These are phyloP conservation scores for Phallusia fumigata DNA, from an alignment of 23 tunicate genomes.

Conservation along the genomic window DNA sequence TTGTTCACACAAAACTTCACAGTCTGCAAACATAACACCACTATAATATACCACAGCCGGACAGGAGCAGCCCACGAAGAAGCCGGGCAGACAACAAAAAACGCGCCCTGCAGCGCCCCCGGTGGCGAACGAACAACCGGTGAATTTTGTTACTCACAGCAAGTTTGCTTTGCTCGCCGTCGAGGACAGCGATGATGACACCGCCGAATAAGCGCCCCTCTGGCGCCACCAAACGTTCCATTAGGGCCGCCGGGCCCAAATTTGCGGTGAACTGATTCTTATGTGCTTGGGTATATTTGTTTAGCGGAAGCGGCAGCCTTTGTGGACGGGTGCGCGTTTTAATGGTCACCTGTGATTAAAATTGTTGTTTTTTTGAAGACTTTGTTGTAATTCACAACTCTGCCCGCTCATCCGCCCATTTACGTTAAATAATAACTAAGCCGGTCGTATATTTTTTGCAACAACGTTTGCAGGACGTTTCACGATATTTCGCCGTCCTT, in stretches of 20 bases:
- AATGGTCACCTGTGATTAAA: too few species aligned
- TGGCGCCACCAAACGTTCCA: too few species aligned
- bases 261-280: not conserved
- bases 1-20: too few species aligned
- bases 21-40: not conserved
- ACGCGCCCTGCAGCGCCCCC: not conserved
- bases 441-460: too few species aligned
- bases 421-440: too few species aligned
- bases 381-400: too few species aligned
- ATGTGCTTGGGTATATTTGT: conserved; percentile 9
- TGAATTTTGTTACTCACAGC: conserved; percentile 64
- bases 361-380: too few species aligned
- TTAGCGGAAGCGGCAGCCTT: not conserved
- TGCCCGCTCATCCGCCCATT: too few species aligned
- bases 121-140: conserved; percentile 42
- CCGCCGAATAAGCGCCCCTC: not conserved
- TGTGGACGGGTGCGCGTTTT: too few species aligned
- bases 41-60: conserved; percentile 22
- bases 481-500: too few species aligned
- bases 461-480: too few species aligned
- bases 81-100: conserved; percentile 9
- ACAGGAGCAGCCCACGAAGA: conserved; percentile 41
- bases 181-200: conserved; percentile 56
- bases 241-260: too few species aligned
- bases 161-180: conserved; percentile 74